Percentiles rank a stretch among this genome's conserved stretches.
Conservation (phyloP, 2,113 vertebrate genomes). For the Mugil cephalus region DNA sequence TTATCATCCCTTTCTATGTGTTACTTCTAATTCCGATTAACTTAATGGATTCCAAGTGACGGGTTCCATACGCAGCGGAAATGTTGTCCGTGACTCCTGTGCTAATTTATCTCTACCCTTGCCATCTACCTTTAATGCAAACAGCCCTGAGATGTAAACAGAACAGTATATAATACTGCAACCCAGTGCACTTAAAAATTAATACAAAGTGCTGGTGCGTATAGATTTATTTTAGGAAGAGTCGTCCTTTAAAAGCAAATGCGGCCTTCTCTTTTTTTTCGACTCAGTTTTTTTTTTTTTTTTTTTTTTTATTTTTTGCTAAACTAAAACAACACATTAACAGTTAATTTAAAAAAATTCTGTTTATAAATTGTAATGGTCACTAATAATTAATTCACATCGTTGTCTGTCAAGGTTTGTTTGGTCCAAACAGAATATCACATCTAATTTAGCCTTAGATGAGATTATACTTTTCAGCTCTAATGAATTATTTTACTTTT, state of each 20-base stretch:
- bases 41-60: conserved; percentile 80
- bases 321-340: neutral
- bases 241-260: neutral
- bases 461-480: neutral
- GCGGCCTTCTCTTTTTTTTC: neutral
- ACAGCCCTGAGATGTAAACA: conserved; percentile 63
- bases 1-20: conserved; percentile 61
- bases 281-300: neutral
- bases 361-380: too few species aligned
- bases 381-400: neutral
- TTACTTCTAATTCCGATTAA: conserved; percentile 75
- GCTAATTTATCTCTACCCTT: conserved; percentile 73
- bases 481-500: neutral
- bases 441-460: neutral
- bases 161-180: conserved; percentile 54
- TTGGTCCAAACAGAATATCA: conserved; percentile 11
- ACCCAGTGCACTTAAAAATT: conserved; percentile 49
- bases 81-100: conserved; percentile 50
- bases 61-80: conserved; percentile 54
- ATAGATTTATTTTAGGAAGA: neutral
- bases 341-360: too few species aligned
- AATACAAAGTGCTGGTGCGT: conserved; percentile 30
- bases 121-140: conserved; percentile 67
- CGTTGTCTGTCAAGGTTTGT: neutral
- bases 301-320: too few species aligned